Base-by-base conservation (phyloP, 2,797 vertebrate species). In the Eulemur albifrons region DNA sequence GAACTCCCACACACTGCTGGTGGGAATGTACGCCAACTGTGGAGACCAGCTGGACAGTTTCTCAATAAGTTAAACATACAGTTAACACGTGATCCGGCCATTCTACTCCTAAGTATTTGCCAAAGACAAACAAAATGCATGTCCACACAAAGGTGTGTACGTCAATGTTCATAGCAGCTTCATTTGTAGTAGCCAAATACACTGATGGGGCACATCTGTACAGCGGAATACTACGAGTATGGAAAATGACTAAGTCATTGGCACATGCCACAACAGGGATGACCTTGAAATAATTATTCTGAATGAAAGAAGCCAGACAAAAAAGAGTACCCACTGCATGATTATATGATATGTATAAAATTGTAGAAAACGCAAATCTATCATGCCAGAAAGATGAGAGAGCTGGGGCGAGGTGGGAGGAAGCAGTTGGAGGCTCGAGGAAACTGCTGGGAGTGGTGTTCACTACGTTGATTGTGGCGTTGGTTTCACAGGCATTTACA, bases 271-370 rank as follows among this genome's bases (percentile, higher is more conserved):
- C 18, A 45, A 18, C 0, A 48, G 57, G 32, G 2, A 8, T 4
- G 12, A 69, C 57, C 35, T 57, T 38, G 79, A 83, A 90, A 57
- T 61, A 61, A 45, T 61, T 48, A 50, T 54, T 23, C 17, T 57
- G 59, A 83, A 20, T 35, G 54, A 59, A 85, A 61, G 48, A 86
- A 70, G 59, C 35, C 18, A 15, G 43, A 50, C 8, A 6, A 35
- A 79, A 77, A 67, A n/a, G 48, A 65, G 35, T 4, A 1, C 2
- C 1, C 0, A 13, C 7, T 1, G 14, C n/a, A 7, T 32, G 48
- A 61, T 45, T 72, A 23, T 4, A 27, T 21, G 79, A 11, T 67
- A 50, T 30, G 14, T 20, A 43, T 20, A 30, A 21, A 79, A 52
- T 43, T 93, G 43, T 73, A 80, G 75, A 87, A 93, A 80, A 65